Percentiles rank a stretch among this genome's conserved stretches.
Conservation (phyloP, 2,113 vertebrate species). For the Atherinomorus stipes region DNA sequence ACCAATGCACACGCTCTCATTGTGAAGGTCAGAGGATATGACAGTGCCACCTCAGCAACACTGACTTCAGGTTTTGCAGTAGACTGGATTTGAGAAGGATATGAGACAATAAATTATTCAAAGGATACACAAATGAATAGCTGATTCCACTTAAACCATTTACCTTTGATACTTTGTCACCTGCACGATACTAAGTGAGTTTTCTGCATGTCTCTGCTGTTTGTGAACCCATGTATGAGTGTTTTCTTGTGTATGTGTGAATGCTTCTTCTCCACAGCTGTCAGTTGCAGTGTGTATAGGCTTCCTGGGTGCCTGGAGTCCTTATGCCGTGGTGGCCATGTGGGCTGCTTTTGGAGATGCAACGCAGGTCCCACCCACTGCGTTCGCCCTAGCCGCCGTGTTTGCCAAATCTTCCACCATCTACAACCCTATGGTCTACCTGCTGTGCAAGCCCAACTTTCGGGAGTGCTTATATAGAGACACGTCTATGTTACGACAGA, state of each 20-base stretch:
- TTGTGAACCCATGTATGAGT: background rate
- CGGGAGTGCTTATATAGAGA: constrained; percentile 79
- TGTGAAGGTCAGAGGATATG: constrained; percentile 81
- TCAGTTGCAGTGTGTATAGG: constrained; percentile 86
- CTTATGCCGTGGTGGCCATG: constrained; percentile 83
- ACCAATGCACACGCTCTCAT: constrained; percentile 79
- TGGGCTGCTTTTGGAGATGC: constrained; percentile 83
- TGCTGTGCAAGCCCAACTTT: constrained; percentile 88
- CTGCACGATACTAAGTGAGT: constrained; percentile 6
- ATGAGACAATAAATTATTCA: constrained; percentile 18
- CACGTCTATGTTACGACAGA: constrained; percentile 64
- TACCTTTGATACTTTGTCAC: background rate
- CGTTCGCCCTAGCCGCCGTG: constrained; percentile 81
- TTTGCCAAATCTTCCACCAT: constrained; percentile 87
- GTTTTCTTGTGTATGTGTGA: background rate
- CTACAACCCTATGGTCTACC: constrained; percentile 87
- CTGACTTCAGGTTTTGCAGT: constrained; percentile 32
- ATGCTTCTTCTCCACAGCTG: constrained; percentile 73
- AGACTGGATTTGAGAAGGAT: constrained; percentile 18
- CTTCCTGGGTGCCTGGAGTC: constrained; percentile 86
- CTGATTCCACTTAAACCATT: background rate
- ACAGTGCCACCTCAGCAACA: background rate
- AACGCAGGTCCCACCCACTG: constrained; percentile 74
- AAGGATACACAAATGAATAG: background rate
- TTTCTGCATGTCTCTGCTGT: background rate